Conservation (phyloP, 2,113 vertebrate genomes). For the Noturus placidus region DNA sequence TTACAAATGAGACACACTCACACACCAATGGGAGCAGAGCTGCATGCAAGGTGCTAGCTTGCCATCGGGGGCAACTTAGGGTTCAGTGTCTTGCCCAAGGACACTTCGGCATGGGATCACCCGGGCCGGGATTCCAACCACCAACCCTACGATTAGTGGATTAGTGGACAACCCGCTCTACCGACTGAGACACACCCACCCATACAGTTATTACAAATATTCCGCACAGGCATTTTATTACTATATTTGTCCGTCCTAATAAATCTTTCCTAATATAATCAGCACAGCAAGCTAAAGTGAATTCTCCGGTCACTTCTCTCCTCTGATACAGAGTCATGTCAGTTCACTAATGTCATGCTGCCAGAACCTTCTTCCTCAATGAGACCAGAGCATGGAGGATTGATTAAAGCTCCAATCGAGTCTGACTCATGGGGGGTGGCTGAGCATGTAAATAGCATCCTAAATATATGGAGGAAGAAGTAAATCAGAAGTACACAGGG, state of each 20-base stretch:
- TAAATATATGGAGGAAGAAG: conserved; percentile 25
- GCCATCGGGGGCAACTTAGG: too few species aligned
- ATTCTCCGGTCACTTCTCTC: conserved; percentile 11
- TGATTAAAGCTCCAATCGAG: conserved; percentile 43
- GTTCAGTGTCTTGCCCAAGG: too few species aligned
- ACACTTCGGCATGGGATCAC: too few species aligned
- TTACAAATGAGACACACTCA: too few species aligned
- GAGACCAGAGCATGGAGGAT: conserved; percentile 38
- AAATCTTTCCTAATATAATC: neutral
- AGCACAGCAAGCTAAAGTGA: neutral
- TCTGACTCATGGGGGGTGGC: conserved; percentile 30
- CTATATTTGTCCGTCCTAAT: neutral
- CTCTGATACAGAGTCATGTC: conserved; percentile 30
- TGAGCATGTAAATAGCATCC: conserved; percentile 41
- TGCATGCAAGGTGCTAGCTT: too few species aligned
- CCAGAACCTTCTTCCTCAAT: conserved; percentile 33
- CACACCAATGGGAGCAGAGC: too few species aligned
- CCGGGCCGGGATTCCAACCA: too few species aligned
- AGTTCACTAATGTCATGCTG: conserved; percentile 32
- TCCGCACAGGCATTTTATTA: neutral
- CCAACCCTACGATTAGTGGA: too few species aligned
- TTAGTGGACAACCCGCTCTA: too few species aligned
- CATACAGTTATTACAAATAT: neutral
- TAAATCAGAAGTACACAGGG: conserved; percentile 18
- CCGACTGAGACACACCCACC: too few species aligned